Base-by-base conservation (phyloP, 2,888 invertebrate genomes). In the Drosophila siamana region DNA sequence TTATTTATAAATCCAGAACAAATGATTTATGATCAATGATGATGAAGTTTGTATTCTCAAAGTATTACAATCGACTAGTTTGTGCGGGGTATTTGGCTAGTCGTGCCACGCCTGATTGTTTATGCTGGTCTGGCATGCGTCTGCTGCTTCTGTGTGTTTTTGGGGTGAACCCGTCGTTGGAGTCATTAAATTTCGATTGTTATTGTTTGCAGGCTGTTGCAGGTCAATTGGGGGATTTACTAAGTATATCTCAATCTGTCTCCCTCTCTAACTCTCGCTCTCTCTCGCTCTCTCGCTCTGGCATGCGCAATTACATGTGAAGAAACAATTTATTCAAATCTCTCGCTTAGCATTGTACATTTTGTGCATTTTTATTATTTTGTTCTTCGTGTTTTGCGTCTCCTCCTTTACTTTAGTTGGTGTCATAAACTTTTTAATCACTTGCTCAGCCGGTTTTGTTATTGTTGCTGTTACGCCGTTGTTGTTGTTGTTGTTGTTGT, bases 391-490 rank as follows among this genome's bases (percentile, higher is more conserved):
- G n/a, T 13, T 24, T 40, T 28, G n/a, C 3, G 15, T 26, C 38
- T 22, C 13, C 33, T n/a, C 1, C 26, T 38, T 36, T 44, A 19
- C 13, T 52, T 38, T 46, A 50, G 48, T 55, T 55, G 36, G 65
- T 75, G 71, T 70, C 65, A 65, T 76, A 76, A 76, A 65, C 33
- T 48, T 70, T 75, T 70, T 65, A 70, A 70, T 74, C 66, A 48
- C 66, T 59, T 48, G 56, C 7, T 48, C 24, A 70, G 56, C 65
- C 60, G 76, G 46, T 59, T 62, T 56, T 33, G n/a, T 33, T 28
- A 9, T 33, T 33, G n/a, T 30, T 30, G 30, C 40, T 51, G 22
- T 51, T 59, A n/a, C n/a, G n/a, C n/a, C n/a, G 16, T 50, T 43
- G 50, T 19, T 43, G 1, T 28, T 46, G 9, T 48, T 55, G 24